A percentile compares a stretch with the other conserved stretches of the same genome.
Evolutionary conservation across 2,113 vertebrate genomes (phyloP).

Genomic region (Thunnus thynnus): DNA sequence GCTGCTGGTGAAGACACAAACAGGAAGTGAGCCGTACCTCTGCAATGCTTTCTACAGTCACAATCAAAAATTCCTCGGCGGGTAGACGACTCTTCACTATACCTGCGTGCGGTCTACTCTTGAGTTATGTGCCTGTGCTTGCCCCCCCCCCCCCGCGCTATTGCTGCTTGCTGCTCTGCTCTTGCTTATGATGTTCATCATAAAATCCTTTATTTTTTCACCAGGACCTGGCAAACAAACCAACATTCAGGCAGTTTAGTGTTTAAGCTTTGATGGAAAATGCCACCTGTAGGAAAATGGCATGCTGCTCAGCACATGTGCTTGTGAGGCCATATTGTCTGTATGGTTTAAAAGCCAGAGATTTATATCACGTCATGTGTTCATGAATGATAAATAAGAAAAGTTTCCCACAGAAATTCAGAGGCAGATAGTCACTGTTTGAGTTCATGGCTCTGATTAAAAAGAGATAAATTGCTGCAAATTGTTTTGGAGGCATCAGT

Average conservation of each 20-base stretch:
- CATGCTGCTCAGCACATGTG: neutral
- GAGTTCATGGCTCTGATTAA: constrained; percentile 7
- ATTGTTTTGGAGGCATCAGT: constrained; percentile 34
- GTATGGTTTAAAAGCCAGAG: neutral
- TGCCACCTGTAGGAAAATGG: neutral
- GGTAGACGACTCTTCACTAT: neutral
- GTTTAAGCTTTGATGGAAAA: neutral
- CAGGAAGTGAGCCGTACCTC: constrained; percentile 62
- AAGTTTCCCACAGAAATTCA: neutral
- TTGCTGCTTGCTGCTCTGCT: neutral
- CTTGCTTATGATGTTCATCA: neutral
- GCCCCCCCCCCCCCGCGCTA: no score
- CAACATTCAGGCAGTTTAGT: neutral
- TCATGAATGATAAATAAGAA: constrained; percentile 2
- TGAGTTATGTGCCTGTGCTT: neutral
- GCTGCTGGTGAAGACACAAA: constrained; percentile 43
- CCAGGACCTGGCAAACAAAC: constrained; percentile 1
- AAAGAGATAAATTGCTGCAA: constrained; percentile 41
- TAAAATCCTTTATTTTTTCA: neutral
- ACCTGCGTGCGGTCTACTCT: neutral
- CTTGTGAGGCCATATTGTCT: neutral
- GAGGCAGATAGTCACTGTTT: constrained; percentile 2
- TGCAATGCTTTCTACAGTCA: constrained; percentile 5
- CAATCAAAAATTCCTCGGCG: constrained; percentile 12
- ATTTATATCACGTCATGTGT: neutral